Evolutionary conservation across 1,140 invertebrate species (phyloP).

Genomic region (Papilio dardanus): DNA sequence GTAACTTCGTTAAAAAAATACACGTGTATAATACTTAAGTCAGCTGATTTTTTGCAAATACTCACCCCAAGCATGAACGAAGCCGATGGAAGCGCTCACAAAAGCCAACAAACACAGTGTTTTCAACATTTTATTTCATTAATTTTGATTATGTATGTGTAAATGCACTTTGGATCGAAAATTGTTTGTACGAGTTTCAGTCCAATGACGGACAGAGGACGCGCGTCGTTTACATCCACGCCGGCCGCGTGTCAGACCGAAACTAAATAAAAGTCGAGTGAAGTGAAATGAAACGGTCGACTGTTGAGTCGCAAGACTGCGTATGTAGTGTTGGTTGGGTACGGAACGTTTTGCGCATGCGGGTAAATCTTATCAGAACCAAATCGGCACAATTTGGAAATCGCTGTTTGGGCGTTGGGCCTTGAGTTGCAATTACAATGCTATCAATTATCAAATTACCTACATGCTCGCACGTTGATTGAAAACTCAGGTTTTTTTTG

Average conservation of each 20-base stretch:
- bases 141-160: constrained; percentile 57
- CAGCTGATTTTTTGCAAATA: constrained; percentile 71
- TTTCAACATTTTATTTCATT: constrained; percentile 74
- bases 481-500: not conserved
- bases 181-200: constrained; percentile 68
- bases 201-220: constrained; percentile 61
- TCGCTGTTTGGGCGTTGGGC: constrained; percentile 42
- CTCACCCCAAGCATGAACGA: constrained; percentile 73
- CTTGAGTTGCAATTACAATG: constrained; percentile 50
- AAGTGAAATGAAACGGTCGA: constrained; percentile 42
- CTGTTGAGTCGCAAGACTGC: constrained; percentile 55
- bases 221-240: constrained; percentile 58
- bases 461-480: not conserved
- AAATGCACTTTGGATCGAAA: constrained; percentile 70
- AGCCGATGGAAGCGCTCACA: constrained; percentile 52
- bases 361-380: constrained; percentile 45
- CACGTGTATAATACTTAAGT: constrained; percentile 70
- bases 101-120: constrained; percentile 63
- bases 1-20: constrained; percentile 59
- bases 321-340: constrained; percentile 69
- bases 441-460: constrained; percentile 37
- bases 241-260: constrained; percentile 64
- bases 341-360: constrained; percentile 45
- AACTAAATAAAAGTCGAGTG: constrained; percentile 63
- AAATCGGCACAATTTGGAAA: constrained; percentile 48